Conservation (phyloP, 2,888 invertebrate species). For the Diachrysia chrysitis region DNA sequence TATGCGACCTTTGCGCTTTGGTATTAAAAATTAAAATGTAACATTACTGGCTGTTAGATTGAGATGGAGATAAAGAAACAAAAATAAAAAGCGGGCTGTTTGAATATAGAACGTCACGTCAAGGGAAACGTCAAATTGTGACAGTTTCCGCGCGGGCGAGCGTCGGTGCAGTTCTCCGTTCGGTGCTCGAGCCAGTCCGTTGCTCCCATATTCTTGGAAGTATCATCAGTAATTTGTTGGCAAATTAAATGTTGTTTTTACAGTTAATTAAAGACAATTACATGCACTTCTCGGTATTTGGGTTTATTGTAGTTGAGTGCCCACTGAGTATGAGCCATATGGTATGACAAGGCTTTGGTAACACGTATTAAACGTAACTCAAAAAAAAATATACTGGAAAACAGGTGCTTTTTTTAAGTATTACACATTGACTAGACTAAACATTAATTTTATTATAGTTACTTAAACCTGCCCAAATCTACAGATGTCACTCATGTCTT, state of each 20-base stretch:
- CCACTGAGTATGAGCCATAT: background rate
- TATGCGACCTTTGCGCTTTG: constrained; percentile 73
- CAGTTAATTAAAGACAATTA: constrained; percentile 68
- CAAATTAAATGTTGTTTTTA: constrained; percentile 48
- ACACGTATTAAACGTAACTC: too few relatives aligned
- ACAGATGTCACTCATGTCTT: too few relatives aligned
- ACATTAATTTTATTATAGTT: too few relatives aligned
- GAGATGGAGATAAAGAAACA: constrained; percentile 81
- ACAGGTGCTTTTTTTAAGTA: too few relatives aligned
- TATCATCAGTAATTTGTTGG: constrained; percentile 65
- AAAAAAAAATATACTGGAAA: too few relatives aligned
- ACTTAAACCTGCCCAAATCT: too few relatives aligned
- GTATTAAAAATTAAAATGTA: constrained; percentile 69
- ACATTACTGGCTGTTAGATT: constrained; percentile 75
- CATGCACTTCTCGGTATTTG: constrained; percentile 48
- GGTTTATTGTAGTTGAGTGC: constrained; percentile 11
- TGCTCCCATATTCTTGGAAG: constrained; percentile 84
- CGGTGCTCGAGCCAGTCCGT: constrained; percentile 57
- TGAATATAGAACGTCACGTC: constrained; percentile 87
- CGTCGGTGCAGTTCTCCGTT: constrained; percentile 54
- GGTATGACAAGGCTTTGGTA: background rate
- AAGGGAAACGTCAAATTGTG: constrained; percentile 88
- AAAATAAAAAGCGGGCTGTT: constrained; percentile 86
- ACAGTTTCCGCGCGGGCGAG: constrained; percentile 88
- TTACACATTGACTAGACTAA: too few relatives aligned